Evolutionary conservation across 2,888 invertebrate genomes (phyloP).

Genomic region (Asteroscopus sphinx): DNA sequence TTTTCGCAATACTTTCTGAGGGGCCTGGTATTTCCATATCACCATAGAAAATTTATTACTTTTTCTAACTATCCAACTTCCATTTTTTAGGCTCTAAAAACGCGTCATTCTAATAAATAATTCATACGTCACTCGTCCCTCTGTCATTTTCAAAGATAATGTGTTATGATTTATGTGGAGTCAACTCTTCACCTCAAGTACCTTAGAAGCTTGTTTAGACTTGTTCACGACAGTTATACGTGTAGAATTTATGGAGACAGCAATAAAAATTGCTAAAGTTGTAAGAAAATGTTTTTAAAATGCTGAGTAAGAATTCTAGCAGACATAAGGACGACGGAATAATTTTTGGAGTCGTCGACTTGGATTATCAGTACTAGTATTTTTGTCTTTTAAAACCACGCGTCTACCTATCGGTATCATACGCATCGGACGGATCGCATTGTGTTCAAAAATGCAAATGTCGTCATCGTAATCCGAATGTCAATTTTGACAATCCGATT

Average conservation of each 20-base stretch:
- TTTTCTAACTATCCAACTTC: constrained; percentile 27
- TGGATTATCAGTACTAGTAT: no score
- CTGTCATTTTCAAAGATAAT: constrained; percentile 66
- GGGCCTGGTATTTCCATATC: no score
- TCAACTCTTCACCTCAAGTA: constrained; percentile 52
- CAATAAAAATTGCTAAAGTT: constrained; percentile 46
- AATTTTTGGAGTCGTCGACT: constrained; percentile 41
- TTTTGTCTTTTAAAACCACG: neutral
- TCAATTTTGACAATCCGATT: no score
- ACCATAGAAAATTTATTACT: constrained; percentile 26
- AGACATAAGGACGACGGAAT: constrained; percentile 34
- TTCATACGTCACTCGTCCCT: constrained; percentile 63
- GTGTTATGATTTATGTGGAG: constrained; percentile 67
- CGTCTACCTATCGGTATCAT: no score
- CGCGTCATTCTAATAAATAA: constrained; percentile 60
- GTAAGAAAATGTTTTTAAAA: constrained; percentile 40
- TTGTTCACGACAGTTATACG: constrained; percentile 46
- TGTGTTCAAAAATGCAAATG: no score
- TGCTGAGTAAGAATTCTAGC: constrained; percentile 32
- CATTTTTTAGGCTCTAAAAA: constrained; percentile 48
- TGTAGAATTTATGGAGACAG: constrained; percentile 50
- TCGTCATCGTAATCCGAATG: no score
- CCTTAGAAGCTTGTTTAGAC: constrained; percentile 54
- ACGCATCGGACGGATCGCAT: no score
- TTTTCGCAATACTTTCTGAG: no score